Conservation (phyloP, 2,113 vertebrate genomes). For the Eulemur rufifrons region DNA sequence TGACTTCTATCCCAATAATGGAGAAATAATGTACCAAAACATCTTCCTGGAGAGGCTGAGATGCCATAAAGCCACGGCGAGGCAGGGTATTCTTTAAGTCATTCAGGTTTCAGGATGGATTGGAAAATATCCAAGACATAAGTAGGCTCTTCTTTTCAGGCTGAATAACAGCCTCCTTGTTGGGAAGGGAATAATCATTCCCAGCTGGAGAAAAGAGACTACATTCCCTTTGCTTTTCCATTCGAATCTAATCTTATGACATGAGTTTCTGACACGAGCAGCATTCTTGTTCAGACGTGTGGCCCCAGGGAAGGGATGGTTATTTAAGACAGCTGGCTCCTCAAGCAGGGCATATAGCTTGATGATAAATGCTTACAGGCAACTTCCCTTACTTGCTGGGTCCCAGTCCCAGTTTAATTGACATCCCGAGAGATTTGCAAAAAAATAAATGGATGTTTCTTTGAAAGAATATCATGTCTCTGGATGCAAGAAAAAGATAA, state of each 20-base stretch:
- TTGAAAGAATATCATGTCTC: conserved; percentile 66
- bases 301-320: conserved; percentile 64
- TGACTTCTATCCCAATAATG: neutral
- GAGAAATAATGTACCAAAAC: neutral
- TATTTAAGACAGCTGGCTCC: conserved; percentile 61
- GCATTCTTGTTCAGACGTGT: conserved; percentile 65
- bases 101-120: conserved; percentile 60
- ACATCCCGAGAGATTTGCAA: conserved; percentile 64
- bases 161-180: conserved; percentile 30
- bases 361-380: conserved; percentile 77
- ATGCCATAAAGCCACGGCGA: neutral
- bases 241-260: conserved; percentile 64
- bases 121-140: conserved; percentile 60
- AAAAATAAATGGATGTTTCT: conserved; percentile 70
- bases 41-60: conserved; percentile 12
- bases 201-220: conserved; percentile 63
- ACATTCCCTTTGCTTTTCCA: conserved; percentile 46
- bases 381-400: conserved; percentile 65
- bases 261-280: conserved; percentile 71
- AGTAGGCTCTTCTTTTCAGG: conserved; percentile 57
- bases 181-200: conserved; percentile 71
- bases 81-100: neutral
- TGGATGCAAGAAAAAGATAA: conserved; percentile 73
- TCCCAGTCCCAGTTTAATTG: conserved; percentile 66
- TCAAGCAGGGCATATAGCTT: conserved; percentile 57